These are phyloP conservation scores for Tiaroga cobitis DNA, from an alignment of 2,797 vertebrate species.

Conservation along the genomic window DNA sequence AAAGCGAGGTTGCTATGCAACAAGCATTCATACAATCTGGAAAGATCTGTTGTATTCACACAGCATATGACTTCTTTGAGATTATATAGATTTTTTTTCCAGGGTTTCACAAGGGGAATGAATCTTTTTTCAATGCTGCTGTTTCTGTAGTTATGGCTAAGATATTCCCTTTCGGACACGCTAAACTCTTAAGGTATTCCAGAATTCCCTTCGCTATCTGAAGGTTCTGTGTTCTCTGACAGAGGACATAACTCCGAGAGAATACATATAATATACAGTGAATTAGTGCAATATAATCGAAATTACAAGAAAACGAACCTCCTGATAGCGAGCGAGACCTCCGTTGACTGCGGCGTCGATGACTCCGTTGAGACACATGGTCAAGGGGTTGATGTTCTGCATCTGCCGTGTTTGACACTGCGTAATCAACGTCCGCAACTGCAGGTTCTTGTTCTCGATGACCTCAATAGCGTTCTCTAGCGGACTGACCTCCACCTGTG, in stretches of 20 bases:
- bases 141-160: not conserved
- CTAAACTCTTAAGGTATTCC: not conserved
- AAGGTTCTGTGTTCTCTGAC: not conserved
- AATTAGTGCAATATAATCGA: not conserved
- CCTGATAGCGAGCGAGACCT: conserved; percentile 95
- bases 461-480: conserved; percentile 98
- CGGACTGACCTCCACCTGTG: conserved; percentile 95
- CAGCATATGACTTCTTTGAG: conserved; percentile 38
- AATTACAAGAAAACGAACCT: conserved; percentile 75
- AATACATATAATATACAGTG: not conserved
- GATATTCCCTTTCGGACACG: conserved; percentile 3
- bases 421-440: conserved; percentile 91
- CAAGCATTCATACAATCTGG: conserved; percentile 66
- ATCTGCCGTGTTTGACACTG: conserved; percentile 96
- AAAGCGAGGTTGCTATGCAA: conserved; percentile 76
- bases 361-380: conserved; percentile 98
- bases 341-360: conserved; percentile 98
- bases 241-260: not conserved
- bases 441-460: conserved; percentile 96
- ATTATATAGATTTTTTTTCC: conserved; percentile 21
- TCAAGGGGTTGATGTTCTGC: conserved; percentile 97
- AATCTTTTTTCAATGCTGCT: not conserved
- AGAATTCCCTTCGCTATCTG: not conserved
- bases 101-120: not conserved
- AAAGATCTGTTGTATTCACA: conserved; percentile 19